phyloP scores from a whole-genome alignment of 2,888 invertebrate species.

The Phyto melanocephala region DNA sequence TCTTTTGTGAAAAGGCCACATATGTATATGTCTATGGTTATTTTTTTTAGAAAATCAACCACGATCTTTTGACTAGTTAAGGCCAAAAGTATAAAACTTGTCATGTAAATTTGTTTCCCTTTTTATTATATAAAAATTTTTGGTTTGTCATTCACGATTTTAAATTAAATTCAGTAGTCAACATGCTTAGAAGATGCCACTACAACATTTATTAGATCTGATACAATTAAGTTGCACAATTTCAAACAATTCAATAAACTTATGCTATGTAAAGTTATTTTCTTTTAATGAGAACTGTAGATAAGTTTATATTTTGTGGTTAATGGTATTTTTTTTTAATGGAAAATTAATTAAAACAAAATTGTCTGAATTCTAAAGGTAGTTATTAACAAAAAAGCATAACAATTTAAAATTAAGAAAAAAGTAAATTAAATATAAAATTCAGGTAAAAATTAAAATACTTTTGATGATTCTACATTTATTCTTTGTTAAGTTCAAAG shows the following conservation, averaged over 20 bases:
- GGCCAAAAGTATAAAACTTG: constrained; percentile 61
- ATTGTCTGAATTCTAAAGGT: too few species aligned
- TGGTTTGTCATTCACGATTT: constrained; percentile 41
- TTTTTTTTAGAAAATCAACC: constrained; percentile 26
- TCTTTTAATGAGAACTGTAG: not conserved
- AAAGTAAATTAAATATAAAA: too few species aligned
- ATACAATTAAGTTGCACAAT: constrained; percentile 23
- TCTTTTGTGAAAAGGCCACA: too few species aligned
- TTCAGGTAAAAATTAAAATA: too few species aligned
- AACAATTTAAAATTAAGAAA: too few species aligned
- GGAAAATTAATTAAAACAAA: too few species aligned
- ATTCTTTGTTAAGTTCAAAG: too few species aligned
- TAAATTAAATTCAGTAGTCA: constrained; percentile 31
- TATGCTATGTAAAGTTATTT: not conserved
- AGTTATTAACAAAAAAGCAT: too few species aligned
- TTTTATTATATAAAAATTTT: constrained; percentile 23
- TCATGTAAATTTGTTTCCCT: constrained; percentile 60
- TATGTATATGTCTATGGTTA: not conserved
- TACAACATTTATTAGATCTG: constrained; percentile 26
- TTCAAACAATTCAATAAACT: constrained; percentile 6
- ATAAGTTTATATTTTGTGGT: not conserved
- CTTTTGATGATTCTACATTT: too few species aligned
- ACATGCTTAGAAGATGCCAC: constrained; percentile 36
- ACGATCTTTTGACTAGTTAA: constrained; percentile 58
- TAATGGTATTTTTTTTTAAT: not conserved